Conservation (phyloP, 2,797 vertebrate genomes). For the Nyctibius grandis region DNA sequence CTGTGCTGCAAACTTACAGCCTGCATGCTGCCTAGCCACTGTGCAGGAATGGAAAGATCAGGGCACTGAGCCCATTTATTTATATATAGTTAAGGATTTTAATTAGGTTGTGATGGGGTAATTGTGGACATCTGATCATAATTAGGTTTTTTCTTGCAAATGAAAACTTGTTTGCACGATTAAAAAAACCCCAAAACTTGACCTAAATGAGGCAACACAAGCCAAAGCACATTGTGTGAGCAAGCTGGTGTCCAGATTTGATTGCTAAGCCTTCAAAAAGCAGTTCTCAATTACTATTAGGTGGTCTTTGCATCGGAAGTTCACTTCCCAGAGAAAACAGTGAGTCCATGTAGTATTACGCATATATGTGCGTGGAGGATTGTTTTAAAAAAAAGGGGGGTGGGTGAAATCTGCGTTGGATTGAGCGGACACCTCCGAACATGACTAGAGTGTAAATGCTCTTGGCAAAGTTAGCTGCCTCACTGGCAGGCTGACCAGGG, state of each 20-base stretch:
- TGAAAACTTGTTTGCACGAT: not conserved
- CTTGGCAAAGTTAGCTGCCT: not conserved
- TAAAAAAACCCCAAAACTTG: not conserved
- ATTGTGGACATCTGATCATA: not conserved
- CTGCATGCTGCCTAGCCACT: accelerated
- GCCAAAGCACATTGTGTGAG: not conserved
- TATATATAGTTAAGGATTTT: not conserved
- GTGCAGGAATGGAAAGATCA: not conserved
- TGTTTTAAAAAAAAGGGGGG: not conserved
- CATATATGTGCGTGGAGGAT: not conserved
- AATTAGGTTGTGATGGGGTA: not conserved
- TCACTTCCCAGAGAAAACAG: not conserved
- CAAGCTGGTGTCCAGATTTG: not conserved
- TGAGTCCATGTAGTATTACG: not conserved
- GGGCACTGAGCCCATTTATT: not conserved
- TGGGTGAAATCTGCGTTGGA: not conserved
- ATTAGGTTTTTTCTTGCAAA: not conserved
- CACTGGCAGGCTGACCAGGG: not conserved
- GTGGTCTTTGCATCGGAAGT: not conserved
- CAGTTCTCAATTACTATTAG: not conserved
- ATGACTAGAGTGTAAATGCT: not conserved
- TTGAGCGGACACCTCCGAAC: not conserved
- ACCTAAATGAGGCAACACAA: not conserved
- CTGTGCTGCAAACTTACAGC: not conserved
- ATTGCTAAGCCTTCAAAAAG: not conserved